Conservation (phyloP, 2,113 vertebrate species). For the Pelvicachromis taeniatus region DNA sequence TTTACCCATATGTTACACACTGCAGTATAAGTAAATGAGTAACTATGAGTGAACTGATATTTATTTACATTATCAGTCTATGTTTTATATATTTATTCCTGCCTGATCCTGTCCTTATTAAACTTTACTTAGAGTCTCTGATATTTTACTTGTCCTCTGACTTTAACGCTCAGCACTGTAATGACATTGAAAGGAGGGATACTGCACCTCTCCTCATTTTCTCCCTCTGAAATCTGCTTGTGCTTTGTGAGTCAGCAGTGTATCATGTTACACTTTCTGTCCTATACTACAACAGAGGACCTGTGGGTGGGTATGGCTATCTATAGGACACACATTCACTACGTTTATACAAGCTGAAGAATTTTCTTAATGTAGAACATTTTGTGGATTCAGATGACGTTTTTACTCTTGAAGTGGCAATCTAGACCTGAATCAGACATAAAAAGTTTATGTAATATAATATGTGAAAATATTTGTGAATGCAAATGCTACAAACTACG, state of each 20-base stretch:
- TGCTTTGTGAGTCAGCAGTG: neutral
- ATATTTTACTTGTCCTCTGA: neutral
- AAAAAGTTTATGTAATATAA: neutral
- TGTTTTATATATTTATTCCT: neutral
- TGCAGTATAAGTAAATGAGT: neutral
- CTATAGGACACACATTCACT: neutral
- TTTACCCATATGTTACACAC: neutral
- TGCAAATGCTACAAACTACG: no score
- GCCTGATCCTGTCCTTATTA: neutral
- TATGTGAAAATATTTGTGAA: neutral
- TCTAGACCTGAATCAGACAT: neutral
- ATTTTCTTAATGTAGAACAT: neutral
- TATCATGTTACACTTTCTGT: neutral
- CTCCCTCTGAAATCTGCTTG: slow-evolving; percentile 1
- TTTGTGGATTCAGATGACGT: neutral
- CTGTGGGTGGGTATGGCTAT: neutral
- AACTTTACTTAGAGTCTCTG: neutral
- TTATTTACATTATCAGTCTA: neutral
- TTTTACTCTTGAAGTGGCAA: neutral
- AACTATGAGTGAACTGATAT: neutral
- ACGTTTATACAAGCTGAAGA: neutral
- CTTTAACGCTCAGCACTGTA: neutral
- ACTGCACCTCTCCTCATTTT: neutral
- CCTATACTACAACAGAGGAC: neutral
- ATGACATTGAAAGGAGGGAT: neutral